A percentile compares a stretch with the other conserved stretches of the same genome.
phyloP scores from a whole-genome alignment of 2,797 vertebrate species.

The Karalla daura region DNA sequence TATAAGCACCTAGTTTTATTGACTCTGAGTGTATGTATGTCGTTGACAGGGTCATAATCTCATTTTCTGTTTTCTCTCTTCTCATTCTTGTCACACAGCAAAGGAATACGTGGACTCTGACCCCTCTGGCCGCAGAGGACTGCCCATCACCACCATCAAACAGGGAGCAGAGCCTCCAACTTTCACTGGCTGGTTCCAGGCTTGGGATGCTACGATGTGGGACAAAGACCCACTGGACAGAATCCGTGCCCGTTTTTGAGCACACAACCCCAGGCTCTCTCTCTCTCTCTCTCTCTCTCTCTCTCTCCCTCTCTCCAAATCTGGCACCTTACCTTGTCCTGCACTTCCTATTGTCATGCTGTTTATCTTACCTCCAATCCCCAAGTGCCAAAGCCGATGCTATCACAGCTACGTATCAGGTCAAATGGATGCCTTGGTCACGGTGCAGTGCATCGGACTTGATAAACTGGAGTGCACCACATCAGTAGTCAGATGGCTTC shows the following conservation, averaged over 20 bases:
- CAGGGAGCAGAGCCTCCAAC: slow-evolving; percentile 83
- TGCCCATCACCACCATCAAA: slow-evolving; percentile 81
- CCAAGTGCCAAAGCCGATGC: slow-evolving; percentile 66
- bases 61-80: not conserved
- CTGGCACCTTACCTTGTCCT: not conserved
- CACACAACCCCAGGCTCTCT: not conserved
- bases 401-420: slow-evolving; percentile 30
- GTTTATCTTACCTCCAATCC: slow-evolving; percentile 39
- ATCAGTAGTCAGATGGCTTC: slow-evolving; percentile 14
- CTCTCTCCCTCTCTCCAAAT: not conserved
- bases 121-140: slow-evolving; percentile 79
- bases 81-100: slow-evolving; percentile 62
- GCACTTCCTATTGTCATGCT: slow-evolving; percentile 15
- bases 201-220: slow-evolving; percentile 86
- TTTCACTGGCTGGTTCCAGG: slow-evolving; percentile 88
- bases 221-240: slow-evolving; percentile 76
- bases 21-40: too few species aligned
- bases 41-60: too few species aligned
- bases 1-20: too few species aligned
- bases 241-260: slow-evolving; percentile 74
- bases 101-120: slow-evolving; percentile 83
- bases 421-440: slow-evolving; percentile 22
- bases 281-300: too few species aligned
- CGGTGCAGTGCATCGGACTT: slow-evolving; percentile 24
- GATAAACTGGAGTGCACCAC: slow-evolving; percentile 10